Evolutionary conservation across 2,888 invertebrate species (phyloP).

Genomic region (Carpatolechia fugitivella): DNA sequence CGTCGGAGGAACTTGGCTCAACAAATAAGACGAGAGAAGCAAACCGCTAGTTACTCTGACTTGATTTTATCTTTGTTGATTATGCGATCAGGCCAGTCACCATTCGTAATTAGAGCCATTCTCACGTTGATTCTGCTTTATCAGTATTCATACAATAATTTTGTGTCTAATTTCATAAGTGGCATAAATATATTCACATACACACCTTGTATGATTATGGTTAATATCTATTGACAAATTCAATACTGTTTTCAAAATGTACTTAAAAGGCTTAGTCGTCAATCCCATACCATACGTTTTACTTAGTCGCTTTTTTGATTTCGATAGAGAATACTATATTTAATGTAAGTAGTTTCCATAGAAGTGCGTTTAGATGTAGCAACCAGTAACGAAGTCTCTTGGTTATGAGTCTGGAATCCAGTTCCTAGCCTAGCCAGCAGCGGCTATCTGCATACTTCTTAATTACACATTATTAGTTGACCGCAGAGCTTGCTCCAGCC

Average conservation of each 20-base stretch:
- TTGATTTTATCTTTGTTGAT: constrained; percentile 16
- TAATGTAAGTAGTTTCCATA: constrained; percentile 9
- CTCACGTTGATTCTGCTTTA: constrained; percentile 41
- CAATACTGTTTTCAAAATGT: too few relatives aligned
- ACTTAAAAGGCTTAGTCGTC: too few relatives aligned
- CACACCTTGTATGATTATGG: constrained; percentile 28
- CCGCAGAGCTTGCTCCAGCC: not conserved
- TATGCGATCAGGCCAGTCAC: constrained; percentile 39
- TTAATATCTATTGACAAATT: too few relatives aligned
- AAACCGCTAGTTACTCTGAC: constrained; percentile 6
- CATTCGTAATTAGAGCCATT: constrained; percentile 50
- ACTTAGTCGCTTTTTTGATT: too few relatives aligned
- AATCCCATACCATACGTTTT: too few relatives aligned
- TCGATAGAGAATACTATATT: constrained; percentile 9
- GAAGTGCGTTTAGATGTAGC: not conserved
- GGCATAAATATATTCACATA: constrained; percentile 24
- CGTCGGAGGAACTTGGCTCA: constrained; percentile 12
- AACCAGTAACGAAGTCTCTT: constrained; percentile 6
- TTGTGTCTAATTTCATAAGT: constrained; percentile 32
- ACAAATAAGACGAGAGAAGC: constrained; percentile 12
- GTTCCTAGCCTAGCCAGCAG: constrained; percentile 10
- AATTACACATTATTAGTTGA: constrained; percentile 7
- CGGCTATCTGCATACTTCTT: constrained; percentile 7
- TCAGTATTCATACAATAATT: constrained; percentile 27
- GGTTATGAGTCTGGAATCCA: constrained; percentile 15